Evolutionary conservation across 2,113 vertebrate genomes (phyloP), one percentile per base, ranked within the genome.

Genomic region (Colossoma macropomum): DNA sequence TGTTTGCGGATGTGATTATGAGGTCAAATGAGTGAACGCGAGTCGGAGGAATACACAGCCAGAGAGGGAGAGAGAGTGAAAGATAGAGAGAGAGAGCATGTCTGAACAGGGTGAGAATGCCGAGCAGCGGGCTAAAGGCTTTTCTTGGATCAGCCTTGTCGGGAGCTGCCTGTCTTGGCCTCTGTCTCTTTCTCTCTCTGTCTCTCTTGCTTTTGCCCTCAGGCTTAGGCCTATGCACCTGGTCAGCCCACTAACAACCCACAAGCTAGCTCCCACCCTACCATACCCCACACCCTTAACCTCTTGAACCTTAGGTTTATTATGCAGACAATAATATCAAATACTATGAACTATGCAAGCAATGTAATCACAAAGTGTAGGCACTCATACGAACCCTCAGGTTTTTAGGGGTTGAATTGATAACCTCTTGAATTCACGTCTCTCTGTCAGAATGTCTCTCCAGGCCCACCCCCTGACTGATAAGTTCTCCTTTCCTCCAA

Each of bases 31-130:
- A 82, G 76, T 86, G 80, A 70, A 87, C 77, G 78, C 79, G 79
- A 23, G 66, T 50, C 45, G 50, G 74, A 85, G 87, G 79, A 77
- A 7, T n/a, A 80, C 19, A 50, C 62, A 25, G 87, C 86, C 80
- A 89, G 13, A 84, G 81, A 86, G 56, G 50, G 32, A 73, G 66
- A 83, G 81, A 71, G 82, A 66, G 56, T 74, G 84, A 77, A 79
- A 88, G 84, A 68, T 79, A 85, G 83, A 87, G 80, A 86, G 85
- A 90, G 87, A 74, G 85, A 93, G 90, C 92, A 81, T 92, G 93
- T 86, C 91, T 90, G 92, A 92, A 93, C 93, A 93, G 88, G 92
- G 90, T 91, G 89, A 90, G 92, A 92, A 94, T 85, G 84, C 79
- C 1, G 73, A 66, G 56, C 38, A 25, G 74, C 68, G 60, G 78